These are phyloP conservation scores for Spizella passerina DNA, from an alignment of 2,797 vertebrate species.

Conservation along the genomic window DNA sequence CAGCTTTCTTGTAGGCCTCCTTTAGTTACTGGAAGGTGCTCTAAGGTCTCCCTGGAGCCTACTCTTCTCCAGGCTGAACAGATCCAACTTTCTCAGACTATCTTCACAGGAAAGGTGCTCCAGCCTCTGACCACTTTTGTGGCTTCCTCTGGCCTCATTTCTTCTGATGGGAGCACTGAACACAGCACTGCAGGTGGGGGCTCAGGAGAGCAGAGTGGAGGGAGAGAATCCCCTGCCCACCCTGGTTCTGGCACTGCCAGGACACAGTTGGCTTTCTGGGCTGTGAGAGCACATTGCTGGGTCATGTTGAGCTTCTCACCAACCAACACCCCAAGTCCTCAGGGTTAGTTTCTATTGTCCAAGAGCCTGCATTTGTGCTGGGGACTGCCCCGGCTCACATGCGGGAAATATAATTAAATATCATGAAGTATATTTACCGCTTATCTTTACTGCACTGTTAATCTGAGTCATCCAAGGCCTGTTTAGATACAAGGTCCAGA, in stretches of 20 bases:
- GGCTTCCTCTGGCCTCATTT: neutral
- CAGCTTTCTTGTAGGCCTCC: neutral
- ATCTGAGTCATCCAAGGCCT: neutral
- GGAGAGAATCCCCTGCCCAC: neutral
- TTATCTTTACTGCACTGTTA: neutral
- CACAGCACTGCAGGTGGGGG: neutral
- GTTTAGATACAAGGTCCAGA: neutral
- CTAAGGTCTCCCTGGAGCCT: neutral
- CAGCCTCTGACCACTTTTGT: neutral
- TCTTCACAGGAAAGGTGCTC: neutral
- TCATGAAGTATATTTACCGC: neutral
- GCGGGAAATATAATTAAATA: neutral
- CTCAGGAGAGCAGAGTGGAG: neutral
- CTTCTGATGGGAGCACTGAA: neutral
- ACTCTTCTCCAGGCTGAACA: neutral
- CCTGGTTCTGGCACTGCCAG: neutral
- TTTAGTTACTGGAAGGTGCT: neutral
- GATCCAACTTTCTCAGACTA: neutral
- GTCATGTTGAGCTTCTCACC: neutral
- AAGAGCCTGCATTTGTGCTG: neutral
- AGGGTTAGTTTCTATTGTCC: neutral
- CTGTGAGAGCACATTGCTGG: neutral
- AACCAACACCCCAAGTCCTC: neutral
- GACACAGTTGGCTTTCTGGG: neutral
- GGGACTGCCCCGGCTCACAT: accelerated